Evolutionary conservation across 2,797 vertebrate genomes (phyloP).

Genomic region (Lithobates pipiens): DNA sequence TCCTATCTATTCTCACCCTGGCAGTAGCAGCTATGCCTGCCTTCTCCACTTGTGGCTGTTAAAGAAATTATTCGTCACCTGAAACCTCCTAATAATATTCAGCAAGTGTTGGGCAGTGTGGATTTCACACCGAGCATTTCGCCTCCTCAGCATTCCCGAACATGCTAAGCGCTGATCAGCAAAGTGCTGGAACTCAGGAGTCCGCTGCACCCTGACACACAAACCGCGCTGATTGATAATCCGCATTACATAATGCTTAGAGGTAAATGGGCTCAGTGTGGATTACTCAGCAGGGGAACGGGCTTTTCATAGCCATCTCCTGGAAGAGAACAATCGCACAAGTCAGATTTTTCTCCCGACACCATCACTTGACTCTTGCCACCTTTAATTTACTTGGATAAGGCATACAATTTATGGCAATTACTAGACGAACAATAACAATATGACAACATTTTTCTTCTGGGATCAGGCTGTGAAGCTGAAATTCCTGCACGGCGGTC

Average conservation of each 20-base stretch:
- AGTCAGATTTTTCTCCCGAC: neutral
- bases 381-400: neutral
- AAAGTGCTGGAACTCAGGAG: neutral
- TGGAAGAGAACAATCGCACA: conserved; percentile 14
- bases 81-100: conserved; percentile 27
- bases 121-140: conserved; percentile 18
- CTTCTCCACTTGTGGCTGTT: neutral
- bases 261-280: conserved; percentile 41
- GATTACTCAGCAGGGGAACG: conserved; percentile 27
- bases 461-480: too few relatives aligned
- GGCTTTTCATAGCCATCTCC: conserved; percentile 9
- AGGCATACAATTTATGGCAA: neutral
- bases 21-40: neutral
- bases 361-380: conserved; percentile 35
- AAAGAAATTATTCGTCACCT: neutral
- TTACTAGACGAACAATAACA: neutral
- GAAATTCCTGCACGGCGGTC: too few relatives aligned
- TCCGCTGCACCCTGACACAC: conserved; percentile 2
- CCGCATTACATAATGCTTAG: conserved; percentile 50
- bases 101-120: conserved; percentile 23
- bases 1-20: too few relatives aligned
- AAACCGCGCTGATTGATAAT: conserved; percentile 36
- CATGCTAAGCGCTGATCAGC: neutral
- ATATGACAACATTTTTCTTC: neutral
- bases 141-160: neutral